phyloP scores from a whole-genome alignment of 2,888 invertebrate genomes.

The Epinotia demarniana region DNA sequence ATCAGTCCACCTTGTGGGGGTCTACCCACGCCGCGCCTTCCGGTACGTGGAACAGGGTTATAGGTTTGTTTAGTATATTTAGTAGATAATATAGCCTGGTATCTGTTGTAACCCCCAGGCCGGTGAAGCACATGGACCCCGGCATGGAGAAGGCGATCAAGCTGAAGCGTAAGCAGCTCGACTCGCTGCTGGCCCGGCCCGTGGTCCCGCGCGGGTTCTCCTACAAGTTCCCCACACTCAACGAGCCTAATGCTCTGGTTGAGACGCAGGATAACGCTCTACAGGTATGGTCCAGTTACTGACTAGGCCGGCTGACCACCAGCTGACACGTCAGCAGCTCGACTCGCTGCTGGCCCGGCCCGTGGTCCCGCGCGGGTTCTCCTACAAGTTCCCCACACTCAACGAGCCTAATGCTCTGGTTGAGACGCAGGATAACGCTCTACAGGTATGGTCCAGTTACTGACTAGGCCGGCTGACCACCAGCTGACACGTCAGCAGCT shows the following conservation, averaged over 20 bases:
- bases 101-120: slow-evolving; percentile 57
- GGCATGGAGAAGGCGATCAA: slow-evolving; percentile 74
- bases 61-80: no score
- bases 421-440: slow-evolving; percentile 66
- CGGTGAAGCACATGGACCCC: slow-evolving; percentile 65
- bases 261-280: slow-evolving; percentile 69
- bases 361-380: slow-evolving; percentile 88
- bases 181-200: slow-evolving; percentile 82
- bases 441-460: slow-evolving; percentile 60
- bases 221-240: slow-evolving; percentile 84
- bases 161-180: slow-evolving; percentile 81
- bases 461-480: no score
- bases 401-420: slow-evolving; percentile 63
- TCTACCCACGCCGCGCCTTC: no score
- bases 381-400: slow-evolving; percentile 85
- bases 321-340: slow-evolving; percentile 81
- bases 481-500: slow-evolving; percentile 82
- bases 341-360: slow-evolving; percentile 82
- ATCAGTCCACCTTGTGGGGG: no score
- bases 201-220: slow-evolving; percentile 89
- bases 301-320: no score
- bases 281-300: slow-evolving; percentile 57
- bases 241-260: slow-evolving; percentile 59
- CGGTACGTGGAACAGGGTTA: no score
- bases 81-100: no score